phyloP scores from a whole-genome alignment of 2,113 vertebrate genomes.

The Hemibagrus wyckioides region DNA sequence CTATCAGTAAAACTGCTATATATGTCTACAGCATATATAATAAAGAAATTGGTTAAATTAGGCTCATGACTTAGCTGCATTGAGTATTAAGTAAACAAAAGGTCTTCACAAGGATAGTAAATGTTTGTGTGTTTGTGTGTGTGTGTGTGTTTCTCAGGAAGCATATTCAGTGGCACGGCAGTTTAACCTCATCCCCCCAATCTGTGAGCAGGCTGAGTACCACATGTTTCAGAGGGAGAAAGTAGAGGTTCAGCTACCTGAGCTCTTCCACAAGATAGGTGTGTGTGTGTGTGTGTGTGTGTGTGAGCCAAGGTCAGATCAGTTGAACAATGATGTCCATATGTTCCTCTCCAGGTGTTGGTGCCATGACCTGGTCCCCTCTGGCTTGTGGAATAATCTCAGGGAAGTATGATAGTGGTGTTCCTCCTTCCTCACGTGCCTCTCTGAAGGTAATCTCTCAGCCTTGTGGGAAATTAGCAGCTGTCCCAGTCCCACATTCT shows the following conservation, averaged over 20 bases:
- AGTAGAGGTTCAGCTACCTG: slow-evolving; percentile 88
- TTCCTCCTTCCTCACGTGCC: slow-evolving; percentile 85
- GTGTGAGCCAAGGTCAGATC: not conserved
- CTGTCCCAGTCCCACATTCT: not conserved
- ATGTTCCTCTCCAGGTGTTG: slow-evolving; percentile 74
- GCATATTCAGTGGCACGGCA: slow-evolving; percentile 88
- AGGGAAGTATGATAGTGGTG: slow-evolving; percentile 85
- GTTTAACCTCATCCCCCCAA: slow-evolving; percentile 88
- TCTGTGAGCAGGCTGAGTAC: slow-evolving; percentile 92
- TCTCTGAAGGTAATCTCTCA: slow-evolving; percentile 77
- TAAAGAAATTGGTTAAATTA: not conserved
- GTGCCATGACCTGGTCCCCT: slow-evolving; percentile 93
- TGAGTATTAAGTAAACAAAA: not conserved
- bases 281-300: slow-evolving; percentile 28
- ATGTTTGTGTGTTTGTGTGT: slow-evolving; percentile 65
- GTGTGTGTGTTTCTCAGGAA: slow-evolving; percentile 70
- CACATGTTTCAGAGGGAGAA: slow-evolving; percentile 96
- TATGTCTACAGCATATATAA: not conserved
- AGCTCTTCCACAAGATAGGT: slow-evolving; percentile 94
- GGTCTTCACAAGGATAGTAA: not conserved
- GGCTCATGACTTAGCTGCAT: not conserved
- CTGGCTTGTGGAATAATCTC: slow-evolving; percentile 90
- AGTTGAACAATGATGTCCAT: not conserved
- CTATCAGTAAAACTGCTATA: not conserved
- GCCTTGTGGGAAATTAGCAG: not conserved